phyloP scores from a whole-genome alignment of 2,888 invertebrate species.

The Phragmatobia fuliginosa region DNA sequence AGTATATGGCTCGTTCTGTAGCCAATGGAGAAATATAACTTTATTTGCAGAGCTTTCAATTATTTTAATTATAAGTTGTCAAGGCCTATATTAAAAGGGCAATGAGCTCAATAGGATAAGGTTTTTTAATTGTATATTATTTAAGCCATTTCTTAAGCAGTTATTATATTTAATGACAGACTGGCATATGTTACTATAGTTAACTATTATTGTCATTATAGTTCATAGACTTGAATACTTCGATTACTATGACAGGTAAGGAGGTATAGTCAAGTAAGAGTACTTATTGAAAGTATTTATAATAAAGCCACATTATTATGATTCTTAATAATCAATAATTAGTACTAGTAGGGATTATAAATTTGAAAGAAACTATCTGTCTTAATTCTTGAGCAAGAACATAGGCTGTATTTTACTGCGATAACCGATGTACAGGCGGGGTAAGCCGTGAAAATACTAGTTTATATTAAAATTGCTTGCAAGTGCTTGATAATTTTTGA shows the following conservation, averaged over 20 bases:
- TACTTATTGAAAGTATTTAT: neutral
- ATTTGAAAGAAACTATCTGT: too few species aligned
- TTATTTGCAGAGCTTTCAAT: conserved; percentile 15
- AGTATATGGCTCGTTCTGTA: conserved; percentile 48
- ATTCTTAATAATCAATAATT: too few species aligned
- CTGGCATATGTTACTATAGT: neutral
- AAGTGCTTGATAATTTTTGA: too few species aligned
- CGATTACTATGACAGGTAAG: neutral
- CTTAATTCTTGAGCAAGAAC: too few species aligned
- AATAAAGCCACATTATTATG: too few species aligned
- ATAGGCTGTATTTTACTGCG: too few species aligned
- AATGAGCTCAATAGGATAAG: neutral
- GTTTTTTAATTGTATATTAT: neutral
- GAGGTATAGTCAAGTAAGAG: neutral
- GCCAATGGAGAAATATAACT: conserved; percentile 13
- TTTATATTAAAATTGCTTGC: too few species aligned
- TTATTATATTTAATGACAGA: conserved; percentile 1
- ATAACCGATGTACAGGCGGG: too few species aligned
- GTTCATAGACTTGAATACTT: neutral
- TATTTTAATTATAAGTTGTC: conserved; percentile 5
- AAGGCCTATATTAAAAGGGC: neutral
- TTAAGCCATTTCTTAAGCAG: neutral
- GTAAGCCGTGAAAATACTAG: too few species aligned
- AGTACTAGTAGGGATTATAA: too few species aligned
- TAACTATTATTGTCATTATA: neutral